A percentile compares a stretch with the other conserved stretches of the same genome.
Conservation (phyloP, 2,888 invertebrate species). For the Petrolisthes cinctipes region DNA sequence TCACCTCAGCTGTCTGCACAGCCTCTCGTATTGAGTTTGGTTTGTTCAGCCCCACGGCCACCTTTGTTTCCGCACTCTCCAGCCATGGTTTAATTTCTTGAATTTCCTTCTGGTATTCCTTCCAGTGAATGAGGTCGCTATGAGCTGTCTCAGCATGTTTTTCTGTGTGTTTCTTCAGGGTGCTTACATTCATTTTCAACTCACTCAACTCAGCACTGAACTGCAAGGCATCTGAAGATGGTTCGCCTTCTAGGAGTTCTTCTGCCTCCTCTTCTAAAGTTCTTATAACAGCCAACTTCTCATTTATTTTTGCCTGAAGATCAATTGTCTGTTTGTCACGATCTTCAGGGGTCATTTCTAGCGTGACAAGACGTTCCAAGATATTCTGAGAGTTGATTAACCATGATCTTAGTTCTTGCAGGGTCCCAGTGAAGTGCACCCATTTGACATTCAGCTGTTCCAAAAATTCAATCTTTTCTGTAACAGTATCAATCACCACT, state of each 20-base stretch:
- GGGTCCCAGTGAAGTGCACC: constrained; percentile 81
- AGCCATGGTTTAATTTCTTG: constrained; percentile 83
- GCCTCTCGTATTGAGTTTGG: constrained; percentile 86
- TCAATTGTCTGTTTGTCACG: constrained; percentile 81
- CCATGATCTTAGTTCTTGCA: constrained; percentile 85
- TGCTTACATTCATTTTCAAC: constrained; percentile 81
- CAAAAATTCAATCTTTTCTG: constrained; percentile 82
- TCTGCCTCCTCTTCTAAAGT: constrained; percentile 75
- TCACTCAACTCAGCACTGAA: constrained; percentile 81
- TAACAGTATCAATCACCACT: constrained; percentile 83
- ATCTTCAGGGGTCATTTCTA: constrained; percentile 86
- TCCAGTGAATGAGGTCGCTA: constrained; percentile 86
- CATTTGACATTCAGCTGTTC: constrained; percentile 86
- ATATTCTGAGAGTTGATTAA: constrained; percentile 83
- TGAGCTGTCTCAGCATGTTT: constrained; percentile 78
- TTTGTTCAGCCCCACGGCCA: constrained; percentile 79
- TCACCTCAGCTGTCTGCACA: constrained; percentile 70
- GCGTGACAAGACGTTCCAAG: constrained; percentile 81
- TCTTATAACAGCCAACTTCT: constrained; percentile 81
- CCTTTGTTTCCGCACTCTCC: constrained; percentile 86
- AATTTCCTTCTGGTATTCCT: constrained; percentile 82
- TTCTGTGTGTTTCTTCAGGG: constrained; percentile 81
- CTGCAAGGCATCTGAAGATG: constrained; percentile 77
- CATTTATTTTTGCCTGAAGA: constrained; percentile 81
- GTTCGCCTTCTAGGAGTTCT: constrained; percentile 63